These are phyloP conservation scores for Phrynocephalus forsythii DNA, from an alignment of 2,797 vertebrate species.

Conservation along the genomic window DNA sequence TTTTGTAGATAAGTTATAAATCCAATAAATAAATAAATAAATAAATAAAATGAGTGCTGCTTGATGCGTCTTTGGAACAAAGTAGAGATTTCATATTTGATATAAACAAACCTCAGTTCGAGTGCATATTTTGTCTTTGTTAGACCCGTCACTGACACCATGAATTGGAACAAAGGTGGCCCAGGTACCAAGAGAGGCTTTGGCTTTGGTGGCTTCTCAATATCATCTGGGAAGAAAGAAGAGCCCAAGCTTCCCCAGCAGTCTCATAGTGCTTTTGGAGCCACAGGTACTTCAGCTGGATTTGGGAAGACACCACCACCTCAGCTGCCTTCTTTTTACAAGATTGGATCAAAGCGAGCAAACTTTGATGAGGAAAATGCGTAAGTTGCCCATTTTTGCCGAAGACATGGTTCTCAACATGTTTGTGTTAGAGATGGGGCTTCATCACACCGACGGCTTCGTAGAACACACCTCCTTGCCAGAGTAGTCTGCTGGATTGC, in stretches of 20 bases:
- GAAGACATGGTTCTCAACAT: neutral
- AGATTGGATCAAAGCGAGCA: slow-evolving; percentile 95
- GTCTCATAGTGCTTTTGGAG: slow-evolving; percentile 88
- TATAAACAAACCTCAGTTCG: neutral
- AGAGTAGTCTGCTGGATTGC: no score
- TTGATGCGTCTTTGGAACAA: neutral
- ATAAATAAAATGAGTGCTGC: neutral
- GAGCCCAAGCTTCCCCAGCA: slow-evolving; percentile 85
- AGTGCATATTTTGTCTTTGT: slow-evolving; percentile 16
- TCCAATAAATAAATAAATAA: no score
- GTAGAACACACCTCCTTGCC: no score
- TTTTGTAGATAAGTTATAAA: no score
- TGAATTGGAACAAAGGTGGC: slow-evolving; percentile 99
- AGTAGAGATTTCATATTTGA: neutral
- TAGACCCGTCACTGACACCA: slow-evolving; percentile 73
- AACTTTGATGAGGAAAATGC: slow-evolving; percentile 99
- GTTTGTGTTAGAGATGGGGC: no score
- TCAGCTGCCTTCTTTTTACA: slow-evolving; percentile 97
- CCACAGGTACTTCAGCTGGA: slow-evolving; percentile 81
- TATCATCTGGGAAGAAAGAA: slow-evolving; percentile 90
- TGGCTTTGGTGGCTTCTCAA: slow-evolving; percentile 96
- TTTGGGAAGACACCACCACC: slow-evolving; percentile 86
- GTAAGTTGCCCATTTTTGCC: slow-evolving; percentile 80
- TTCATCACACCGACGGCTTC: no score
- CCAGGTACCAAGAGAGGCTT: slow-evolving; percentile 94